Evolutionary conservation across 2,888 invertebrate genomes (phyloP).

Genomic region (Spilosoma lubricipeda): DNA sequence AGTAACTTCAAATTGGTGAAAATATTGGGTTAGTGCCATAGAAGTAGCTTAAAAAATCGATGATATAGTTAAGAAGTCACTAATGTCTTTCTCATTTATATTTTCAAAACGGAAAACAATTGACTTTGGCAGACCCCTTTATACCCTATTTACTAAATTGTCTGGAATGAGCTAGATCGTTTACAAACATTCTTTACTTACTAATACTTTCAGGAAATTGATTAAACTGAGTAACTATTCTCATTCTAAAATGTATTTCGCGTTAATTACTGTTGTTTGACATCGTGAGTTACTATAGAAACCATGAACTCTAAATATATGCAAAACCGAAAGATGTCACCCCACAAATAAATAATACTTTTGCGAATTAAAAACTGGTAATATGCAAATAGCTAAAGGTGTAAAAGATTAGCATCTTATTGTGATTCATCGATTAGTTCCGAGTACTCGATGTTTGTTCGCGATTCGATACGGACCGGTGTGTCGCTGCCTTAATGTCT

Average conservation of each 20-base stretch:
- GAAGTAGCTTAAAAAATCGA: no score
- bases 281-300: background rate
- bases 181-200: background rate
- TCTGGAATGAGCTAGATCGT: no score
- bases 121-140: no score
- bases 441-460: conserved; percentile 79
- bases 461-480: conserved; percentile 81
- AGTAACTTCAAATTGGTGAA: no score
- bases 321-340: conserved; percentile 24
- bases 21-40: no score
- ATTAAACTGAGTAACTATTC: background rate
- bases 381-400: conserved; percentile 83
- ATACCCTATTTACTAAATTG: no score
- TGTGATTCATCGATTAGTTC: conserved; percentile 78
- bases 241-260: background rate
- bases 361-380: conserved; percentile 42
- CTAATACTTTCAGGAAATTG: background rate
- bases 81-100: no score
- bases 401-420: conserved; percentile 84
- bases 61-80: no score
- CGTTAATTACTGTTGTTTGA: background rate
- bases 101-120: no score
- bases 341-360: conserved; percentile 33
- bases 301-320: background rate
- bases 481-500: conserved; percentile 62